Evolutionary conservation across 2,888 invertebrate genomes (phyloP).

Genomic region (Chymomyza procnemis): DNA sequence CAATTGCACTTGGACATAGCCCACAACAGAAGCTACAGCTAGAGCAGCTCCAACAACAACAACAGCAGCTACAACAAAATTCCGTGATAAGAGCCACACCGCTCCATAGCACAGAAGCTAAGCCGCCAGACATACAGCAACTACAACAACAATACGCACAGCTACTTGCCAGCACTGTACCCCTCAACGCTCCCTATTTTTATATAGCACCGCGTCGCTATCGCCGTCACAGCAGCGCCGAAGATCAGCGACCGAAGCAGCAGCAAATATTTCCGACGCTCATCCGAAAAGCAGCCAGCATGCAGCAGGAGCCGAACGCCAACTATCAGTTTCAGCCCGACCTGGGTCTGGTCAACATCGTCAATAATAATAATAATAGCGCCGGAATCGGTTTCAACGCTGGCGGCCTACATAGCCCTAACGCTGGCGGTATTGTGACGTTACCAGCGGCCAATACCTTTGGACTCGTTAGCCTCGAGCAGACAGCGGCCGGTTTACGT

Average conservation of each 20-base stretch:
- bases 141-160: not conserved
- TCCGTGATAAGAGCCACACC: slow-evolving; percentile 57
- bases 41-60: slow-evolving; percentile 29
- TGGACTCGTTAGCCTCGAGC: slow-evolving; percentile 57
- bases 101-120: slow-evolving; percentile 44
- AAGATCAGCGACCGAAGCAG: slow-evolving; percentile 48
- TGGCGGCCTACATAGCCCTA: slow-evolving; percentile 1
- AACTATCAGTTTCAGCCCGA: slow-evolving; percentile 79
- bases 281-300: slow-evolving; percentile 65
- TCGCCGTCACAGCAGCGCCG: slow-evolving; percentile 54
- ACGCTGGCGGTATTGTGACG: slow-evolving; percentile 47
- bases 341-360: slow-evolving; percentile 77
- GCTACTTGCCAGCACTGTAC: slow-evolving; percentile 1
- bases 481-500: slow-evolving; percentile 55
- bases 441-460: slow-evolving; percentile 48
- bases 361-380: slow-evolving; percentile 51
- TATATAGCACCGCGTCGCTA: slow-evolving; percentile 27
- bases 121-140: slow-evolving; percentile 56
- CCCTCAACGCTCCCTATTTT: not conserved
- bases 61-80: slow-evolving; percentile 25
- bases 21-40: slow-evolving; percentile 18
- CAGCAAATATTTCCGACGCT: slow-evolving; percentile 25
- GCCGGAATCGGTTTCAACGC: slow-evolving; percentile 14
- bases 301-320: slow-evolving; percentile 78
- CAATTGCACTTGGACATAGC: slow-evolving; percentile 18